A percentile compares a stretch with the other conserved stretches of the same genome.
These are phyloP conservation scores for Athetis lepigone DNA, from an alignment of 2,888 invertebrate species.

Conservation along the genomic window DNA sequence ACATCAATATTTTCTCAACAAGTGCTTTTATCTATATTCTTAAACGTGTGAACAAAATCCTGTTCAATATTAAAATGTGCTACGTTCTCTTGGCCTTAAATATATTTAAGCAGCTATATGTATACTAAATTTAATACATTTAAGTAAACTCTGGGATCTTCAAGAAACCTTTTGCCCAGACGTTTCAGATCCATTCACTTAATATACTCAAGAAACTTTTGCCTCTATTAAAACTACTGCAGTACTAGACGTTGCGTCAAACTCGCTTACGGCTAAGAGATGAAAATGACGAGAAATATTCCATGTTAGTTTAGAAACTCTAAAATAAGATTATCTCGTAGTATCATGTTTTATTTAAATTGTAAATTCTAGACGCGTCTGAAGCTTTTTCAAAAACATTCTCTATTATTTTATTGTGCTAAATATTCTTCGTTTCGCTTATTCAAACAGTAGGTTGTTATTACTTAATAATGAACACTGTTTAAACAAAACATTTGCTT, in stretches of 20 bases:
- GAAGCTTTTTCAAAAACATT: slow-evolving; percentile 25
- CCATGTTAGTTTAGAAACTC: slow-evolving; percentile 21
- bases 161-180: not conserved
- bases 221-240: slow-evolving; percentile 9
- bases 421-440: slow-evolving; percentile 18
- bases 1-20: too few relatives aligned
- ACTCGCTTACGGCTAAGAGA: slow-evolving; percentile 7
- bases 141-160: not conserved
- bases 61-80: too few relatives aligned
- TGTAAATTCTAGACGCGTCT: slow-evolving; percentile 44
- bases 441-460: slow-evolving; percentile 21
- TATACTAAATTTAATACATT: not conserved
- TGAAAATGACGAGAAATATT: slow-evolving; percentile 24
- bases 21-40: not conserved
- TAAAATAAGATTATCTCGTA: slow-evolving; percentile 30
- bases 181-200: slow-evolving; percentile 9
- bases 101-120: not conserved
- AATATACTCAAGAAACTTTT: not conserved
- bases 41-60: too few relatives aligned
- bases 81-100: too few relatives aligned
- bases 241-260: slow-evolving; percentile 9
- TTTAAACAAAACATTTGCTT: slow-evolving; percentile 18
- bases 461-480: slow-evolving; percentile 6
- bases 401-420: slow-evolving; percentile 35
- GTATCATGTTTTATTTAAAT: slow-evolving; percentile 43